Percentiles rank a stretch among this genome's conserved stretches.
These are phyloP conservation scores for Apogon hyalosoma DNA, from an alignment of 2,797 vertebrate species.

Conservation along the genomic window DNA sequence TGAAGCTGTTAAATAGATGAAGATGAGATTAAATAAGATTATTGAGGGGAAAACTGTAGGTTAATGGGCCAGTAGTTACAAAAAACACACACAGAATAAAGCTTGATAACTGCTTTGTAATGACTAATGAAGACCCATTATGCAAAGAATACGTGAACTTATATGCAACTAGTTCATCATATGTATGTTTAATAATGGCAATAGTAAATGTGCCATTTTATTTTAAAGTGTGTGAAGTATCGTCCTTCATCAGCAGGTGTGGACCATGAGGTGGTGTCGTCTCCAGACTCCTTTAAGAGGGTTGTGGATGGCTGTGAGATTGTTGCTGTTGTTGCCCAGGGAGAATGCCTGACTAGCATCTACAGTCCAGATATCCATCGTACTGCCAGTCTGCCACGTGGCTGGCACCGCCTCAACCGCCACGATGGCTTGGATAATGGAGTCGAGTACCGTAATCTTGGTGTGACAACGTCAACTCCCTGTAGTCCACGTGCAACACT, in stretches of 20 bases:
- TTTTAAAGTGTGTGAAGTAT: too few species aligned
- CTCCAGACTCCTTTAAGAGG: slow-evolving; percentile 87
- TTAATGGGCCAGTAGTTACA: too few species aligned
- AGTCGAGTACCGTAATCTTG: slow-evolving; percentile 71
- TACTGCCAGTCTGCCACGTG: slow-evolving; percentile 89
- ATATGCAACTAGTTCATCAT: too few species aligned
- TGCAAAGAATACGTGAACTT: too few species aligned
- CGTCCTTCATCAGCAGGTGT: slow-evolving; percentile 36
- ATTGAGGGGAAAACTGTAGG: too few species aligned
- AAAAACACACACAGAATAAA: too few species aligned
- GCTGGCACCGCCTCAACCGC: slow-evolving; percentile 84
- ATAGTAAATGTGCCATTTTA: too few species aligned
- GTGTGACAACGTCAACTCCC: slow-evolving; percentile 82
- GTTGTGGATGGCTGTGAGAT: slow-evolving; percentile 94
- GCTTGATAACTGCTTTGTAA: too few species aligned
- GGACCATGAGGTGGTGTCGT: slow-evolving; percentile 84
- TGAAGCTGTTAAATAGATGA: too few species aligned
- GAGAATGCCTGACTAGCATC: slow-evolving; percentile 77
- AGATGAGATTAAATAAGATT: too few species aligned
- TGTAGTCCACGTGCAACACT: slow-evolving; percentile 88
- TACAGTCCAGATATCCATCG: slow-evolving; percentile 83
- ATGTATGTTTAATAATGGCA: too few species aligned
- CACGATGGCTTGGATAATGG: slow-evolving; percentile 85
- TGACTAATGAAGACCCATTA: too few species aligned
- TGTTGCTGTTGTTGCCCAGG: slow-evolving; percentile 68